These are phyloP conservation scores for Thymelicus lineola DNA, from an alignment of 2,888 invertebrate species.

Conservation along the genomic window DNA sequence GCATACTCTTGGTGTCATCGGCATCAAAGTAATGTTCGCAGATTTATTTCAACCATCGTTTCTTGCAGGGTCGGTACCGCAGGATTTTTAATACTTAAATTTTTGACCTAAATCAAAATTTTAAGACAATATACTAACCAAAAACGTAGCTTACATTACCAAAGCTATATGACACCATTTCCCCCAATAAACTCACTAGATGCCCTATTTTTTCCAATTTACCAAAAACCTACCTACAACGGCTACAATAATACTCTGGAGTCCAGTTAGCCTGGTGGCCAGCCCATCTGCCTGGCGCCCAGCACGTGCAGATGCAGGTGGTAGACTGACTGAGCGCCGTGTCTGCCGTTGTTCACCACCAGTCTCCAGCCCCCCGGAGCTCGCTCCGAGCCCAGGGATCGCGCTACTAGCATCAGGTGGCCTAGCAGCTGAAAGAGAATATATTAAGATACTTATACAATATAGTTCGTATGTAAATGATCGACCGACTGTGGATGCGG, in stretches of 20 bases:
- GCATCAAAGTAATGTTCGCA: too few species aligned
- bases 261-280: conserved; percentile 87
- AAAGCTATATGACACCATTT: neutral
- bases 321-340: conserved; percentile 93
- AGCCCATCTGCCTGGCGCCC: conserved; percentile 91
- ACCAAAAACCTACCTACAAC: neutral
- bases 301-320: conserved; percentile 93
- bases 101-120: too few species aligned
- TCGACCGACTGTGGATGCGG: too few species aligned
- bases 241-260: too few species aligned
- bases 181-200: neutral
- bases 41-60: too few species aligned
- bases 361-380: conserved; percentile 89
- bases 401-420: conserved; percentile 89
- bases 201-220: neutral
- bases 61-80: too few species aligned
- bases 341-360: conserved; percentile 91
- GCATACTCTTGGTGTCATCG: too few species aligned
- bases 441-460: neutral
- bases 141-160: neutral
- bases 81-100: too few species aligned
- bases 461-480: neutral
- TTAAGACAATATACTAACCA: too few species aligned
- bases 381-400: conserved; percentile 86
- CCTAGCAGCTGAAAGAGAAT: conserved; percentile 86